Evolutionary conservation across 1,140 invertebrate genomes (phyloP).

Genomic region (Dendrolimus punctatus): DNA sequence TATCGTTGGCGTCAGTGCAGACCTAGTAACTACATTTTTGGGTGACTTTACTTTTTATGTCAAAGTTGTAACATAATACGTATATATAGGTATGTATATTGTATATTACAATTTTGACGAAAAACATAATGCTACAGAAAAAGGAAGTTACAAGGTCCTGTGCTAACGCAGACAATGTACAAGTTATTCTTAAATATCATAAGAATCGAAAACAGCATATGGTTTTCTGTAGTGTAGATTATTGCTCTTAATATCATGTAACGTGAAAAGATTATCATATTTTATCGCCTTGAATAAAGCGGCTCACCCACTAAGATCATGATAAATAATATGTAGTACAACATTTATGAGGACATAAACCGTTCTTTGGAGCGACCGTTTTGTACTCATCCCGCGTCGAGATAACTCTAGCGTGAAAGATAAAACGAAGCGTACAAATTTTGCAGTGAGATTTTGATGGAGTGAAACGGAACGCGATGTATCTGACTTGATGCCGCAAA

Average conservation of each 20-base stretch:
- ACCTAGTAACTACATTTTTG: no score
- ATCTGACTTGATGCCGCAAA: neutral
- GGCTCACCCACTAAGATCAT: conserved; percentile 25
- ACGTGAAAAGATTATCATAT: conserved; percentile 3
- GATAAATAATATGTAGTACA: conserved; percentile 35
- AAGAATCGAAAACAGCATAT: no score
- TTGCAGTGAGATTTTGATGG: conserved; percentile 36
- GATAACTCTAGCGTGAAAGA: conserved; percentile 20
- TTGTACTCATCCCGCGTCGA: conserved; percentile 21
- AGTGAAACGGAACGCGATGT: conserved; percentile 28
- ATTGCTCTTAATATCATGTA: neutral
- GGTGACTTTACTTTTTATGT: no score
- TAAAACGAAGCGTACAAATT: conserved; percentile 39
- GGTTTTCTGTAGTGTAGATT: neutral
- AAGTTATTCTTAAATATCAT: no score
- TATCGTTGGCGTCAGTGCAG: no score
- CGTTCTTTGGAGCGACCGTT: conserved; percentile 30
- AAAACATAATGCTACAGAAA: no score
- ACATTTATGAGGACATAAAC: conserved; percentile 43
- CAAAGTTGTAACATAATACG: no score
- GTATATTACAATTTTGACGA: no score
- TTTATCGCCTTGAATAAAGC: conserved; percentile 13
- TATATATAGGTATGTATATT: no score
- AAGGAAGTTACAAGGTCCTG: no score
- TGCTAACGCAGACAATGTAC: no score